phyloP scores from a whole-genome alignment of 2,113 vertebrate species.

The Axis porcinus region DNA sequence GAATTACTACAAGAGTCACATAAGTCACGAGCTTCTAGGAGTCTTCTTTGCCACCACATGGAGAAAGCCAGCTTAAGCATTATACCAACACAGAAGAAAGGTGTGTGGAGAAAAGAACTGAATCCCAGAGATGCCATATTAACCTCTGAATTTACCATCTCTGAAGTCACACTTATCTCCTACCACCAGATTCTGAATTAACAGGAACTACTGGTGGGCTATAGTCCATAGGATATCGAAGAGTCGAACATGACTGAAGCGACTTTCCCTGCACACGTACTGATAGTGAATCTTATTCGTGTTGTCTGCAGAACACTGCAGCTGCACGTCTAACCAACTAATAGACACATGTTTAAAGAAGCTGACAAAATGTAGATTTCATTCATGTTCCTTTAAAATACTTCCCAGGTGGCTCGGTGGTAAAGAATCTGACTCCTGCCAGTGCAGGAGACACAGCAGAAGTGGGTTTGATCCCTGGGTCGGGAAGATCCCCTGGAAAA shows the following conservation, averaged over 20 bases:
- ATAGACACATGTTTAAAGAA: background rate
- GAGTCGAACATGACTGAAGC: background rate
- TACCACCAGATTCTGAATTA: background rate
- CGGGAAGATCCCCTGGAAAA: background rate
- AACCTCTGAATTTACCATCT: background rate
- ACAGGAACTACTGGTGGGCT: background rate
- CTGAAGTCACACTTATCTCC: background rate
- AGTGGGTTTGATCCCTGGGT: background rate
- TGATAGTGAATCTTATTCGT: background rate
- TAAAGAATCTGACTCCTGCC: background rate
- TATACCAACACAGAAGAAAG: background rate
- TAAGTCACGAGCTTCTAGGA: background rate
- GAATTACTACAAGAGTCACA: background rate
- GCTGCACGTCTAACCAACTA: background rate
- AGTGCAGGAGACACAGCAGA: background rate
- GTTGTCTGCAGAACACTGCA: background rate
- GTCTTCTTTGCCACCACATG: background rate
- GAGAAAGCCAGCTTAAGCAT: background rate
- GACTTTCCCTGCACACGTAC: background rate
- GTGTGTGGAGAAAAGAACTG: background rate
- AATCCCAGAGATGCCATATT: rapidly evolving
- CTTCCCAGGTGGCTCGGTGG: background rate
- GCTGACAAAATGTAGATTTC: background rate
- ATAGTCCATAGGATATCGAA: background rate
- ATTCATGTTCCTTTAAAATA: background rate